Percentiles rank a stretch among this genome's conserved stretches.
Evolutionary conservation across 2,888 invertebrate species (phyloP).

Genomic region (Drosophila suboccidentalis): DNA sequence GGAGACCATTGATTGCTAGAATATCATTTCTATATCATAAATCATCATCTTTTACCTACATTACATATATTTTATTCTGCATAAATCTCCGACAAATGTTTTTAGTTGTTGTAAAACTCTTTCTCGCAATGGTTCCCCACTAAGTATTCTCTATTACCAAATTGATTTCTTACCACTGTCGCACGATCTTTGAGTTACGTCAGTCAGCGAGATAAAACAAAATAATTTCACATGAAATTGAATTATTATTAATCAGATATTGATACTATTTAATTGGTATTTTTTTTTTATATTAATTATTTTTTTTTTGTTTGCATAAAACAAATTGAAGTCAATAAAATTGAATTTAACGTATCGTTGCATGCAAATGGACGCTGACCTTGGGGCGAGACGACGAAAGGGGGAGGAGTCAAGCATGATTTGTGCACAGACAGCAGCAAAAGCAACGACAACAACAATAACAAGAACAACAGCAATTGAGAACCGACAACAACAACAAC

Average conservation of each 20-base stretch:
- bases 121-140: rapidly evolving
- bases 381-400: conserved; percentile 36
- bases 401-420: conserved; percentile 76
- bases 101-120: too few relatives aligned
- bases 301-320: conserved; percentile 2
- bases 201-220: conserved; percentile 16
- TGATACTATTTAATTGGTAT: conserved; percentile 30
- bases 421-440: conserved; percentile 45
- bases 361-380: conserved; percentile 63
- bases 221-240: conserved; percentile 22
- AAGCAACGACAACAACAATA: conserved; percentile 5
- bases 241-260: conserved; percentile 45
- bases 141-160: too few relatives aligned
- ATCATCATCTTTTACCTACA: too few relatives aligned
- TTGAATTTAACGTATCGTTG: conserved; percentile 36
- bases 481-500: conserved; percentile 1
- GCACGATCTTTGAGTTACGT: conserved; percentile 12
- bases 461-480: conserved; percentile 9
- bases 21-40: too few relatives aligned
- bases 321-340: conserved; percentile 18
- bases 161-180: conserved; percentile 13
- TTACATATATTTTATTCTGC: too few relatives aligned
- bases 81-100: background rate
- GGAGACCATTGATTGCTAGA: background rate
- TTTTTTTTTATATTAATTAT: conserved; percentile 1